Conservation (phyloP, 1,140 invertebrate species). For the Maconellicoccus hirsutus region DNA sequence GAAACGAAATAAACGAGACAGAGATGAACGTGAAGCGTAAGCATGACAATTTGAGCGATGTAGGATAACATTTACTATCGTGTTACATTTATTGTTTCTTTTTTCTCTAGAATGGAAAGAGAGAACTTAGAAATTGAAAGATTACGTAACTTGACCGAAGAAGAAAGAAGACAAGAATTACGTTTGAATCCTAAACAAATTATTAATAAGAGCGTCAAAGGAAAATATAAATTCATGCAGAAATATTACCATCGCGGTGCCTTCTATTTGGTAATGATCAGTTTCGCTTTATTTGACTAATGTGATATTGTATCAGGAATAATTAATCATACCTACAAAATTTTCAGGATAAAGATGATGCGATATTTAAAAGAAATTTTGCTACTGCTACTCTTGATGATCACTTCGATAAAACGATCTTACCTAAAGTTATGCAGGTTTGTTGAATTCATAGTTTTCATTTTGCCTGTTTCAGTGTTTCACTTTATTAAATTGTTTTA, state of each 20-base stretch:
- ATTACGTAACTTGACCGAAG: conserved; percentile 89
- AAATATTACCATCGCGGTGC: conserved; percentile 99
- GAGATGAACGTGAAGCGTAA: conserved; percentile 80
- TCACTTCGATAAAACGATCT: conserved; percentile 96
- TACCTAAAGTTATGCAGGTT: conserved; percentile 98
- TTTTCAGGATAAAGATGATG: conserved; percentile 73
- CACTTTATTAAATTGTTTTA: conserved; percentile 16
- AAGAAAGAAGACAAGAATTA: conserved; percentile 79
- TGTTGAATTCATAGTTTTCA: neutral
- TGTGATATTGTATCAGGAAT: neutral
- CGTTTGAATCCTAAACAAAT: conserved; percentile 86
- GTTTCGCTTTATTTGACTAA: no score
- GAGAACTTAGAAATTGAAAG: conserved; percentile 86
- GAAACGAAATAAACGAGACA: conserved; percentile 87
- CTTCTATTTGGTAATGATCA: conserved; percentile 66
- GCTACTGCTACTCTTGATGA: conserved; percentile 95
- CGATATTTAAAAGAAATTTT: conserved; percentile 88
- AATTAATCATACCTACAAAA: neutral
- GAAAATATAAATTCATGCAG: conserved; percentile 99
- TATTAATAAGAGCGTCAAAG: conserved; percentile 91
- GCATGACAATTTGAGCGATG: no score
- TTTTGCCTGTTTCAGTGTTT: neutral
- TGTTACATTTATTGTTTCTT: no score
- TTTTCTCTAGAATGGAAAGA: conserved; percentile 50
- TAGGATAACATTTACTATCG: no score